These are phyloP conservation scores for Gallirallus australis DNA, from an alignment of 2,797 vertebrate genomes.

Conservation along the genomic window DNA sequence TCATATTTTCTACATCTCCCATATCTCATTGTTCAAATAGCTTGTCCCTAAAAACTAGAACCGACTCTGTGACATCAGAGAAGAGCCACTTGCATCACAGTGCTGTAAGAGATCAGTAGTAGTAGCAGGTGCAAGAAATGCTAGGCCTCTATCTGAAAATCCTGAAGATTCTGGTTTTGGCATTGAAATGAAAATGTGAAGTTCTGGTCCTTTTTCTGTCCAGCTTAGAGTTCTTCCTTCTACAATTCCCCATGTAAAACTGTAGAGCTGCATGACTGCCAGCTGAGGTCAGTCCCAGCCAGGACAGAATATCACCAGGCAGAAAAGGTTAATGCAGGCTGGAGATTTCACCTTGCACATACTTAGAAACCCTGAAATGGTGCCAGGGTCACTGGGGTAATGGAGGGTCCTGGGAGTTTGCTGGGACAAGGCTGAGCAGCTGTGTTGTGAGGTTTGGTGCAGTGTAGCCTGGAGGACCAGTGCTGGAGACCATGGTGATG, in stretches of 20 bases:
- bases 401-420: not conserved
- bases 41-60: too few relatives aligned
- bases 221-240: not conserved
- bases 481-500: not conserved
- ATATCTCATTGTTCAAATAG: not conserved
- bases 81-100: rapidly evolving
- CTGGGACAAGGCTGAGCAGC: not conserved
- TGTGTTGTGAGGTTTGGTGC: rapidly evolving
- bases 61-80: not conserved
- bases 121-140: not conserved
- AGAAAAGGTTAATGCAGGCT: not conserved
- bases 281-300: not conserved
- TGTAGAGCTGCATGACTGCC: not conserved
- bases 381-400: not conserved
- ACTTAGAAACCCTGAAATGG: too few relatives aligned
- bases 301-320: not conserved
- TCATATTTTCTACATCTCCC: not conserved
- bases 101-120: not conserved
- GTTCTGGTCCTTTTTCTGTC: not conserved
- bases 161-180: not conserved
- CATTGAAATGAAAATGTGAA: not conserved
- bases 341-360: not conserved
- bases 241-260: not conserved
- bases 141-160: not conserved
- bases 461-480: too few relatives aligned